A percentile compares a stretch with the other conserved stretches of the same genome.
Conservation (phyloP, 2,888 invertebrate species). For the Gastracanthus pulcherrimus region DNA sequence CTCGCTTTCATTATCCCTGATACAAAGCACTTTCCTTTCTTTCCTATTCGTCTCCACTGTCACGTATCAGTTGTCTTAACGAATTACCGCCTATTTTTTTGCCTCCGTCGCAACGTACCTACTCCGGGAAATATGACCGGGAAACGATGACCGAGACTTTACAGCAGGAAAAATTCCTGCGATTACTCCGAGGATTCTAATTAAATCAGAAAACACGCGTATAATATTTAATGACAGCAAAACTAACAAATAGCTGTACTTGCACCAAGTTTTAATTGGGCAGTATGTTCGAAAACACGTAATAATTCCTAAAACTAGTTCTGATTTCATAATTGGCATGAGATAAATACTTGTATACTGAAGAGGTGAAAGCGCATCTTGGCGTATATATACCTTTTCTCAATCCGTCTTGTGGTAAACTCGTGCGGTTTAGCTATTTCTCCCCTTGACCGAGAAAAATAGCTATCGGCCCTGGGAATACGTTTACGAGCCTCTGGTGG, state of each 20-base stretch:
- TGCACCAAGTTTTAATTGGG: no score
- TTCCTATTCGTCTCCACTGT: conserved; percentile 15
- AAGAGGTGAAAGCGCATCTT: conserved; percentile 8
- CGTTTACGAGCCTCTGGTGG: conserved; percentile 76
- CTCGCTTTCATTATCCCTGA: conserved; percentile 36
- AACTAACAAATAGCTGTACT: no score
- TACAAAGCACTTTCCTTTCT: conserved; percentile 22
- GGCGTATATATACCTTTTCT: conserved; percentile 57
- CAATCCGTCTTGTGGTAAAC: conserved; percentile 75
- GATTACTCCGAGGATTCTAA: no score
- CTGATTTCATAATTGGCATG: no score
- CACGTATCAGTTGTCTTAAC: conserved; percentile 13
- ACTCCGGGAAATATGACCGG: neutral
- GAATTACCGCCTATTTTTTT: conserved; percentile 2
- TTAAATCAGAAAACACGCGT: no score
- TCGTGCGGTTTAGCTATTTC: conserved; percentile 75
- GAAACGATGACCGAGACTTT: no score
- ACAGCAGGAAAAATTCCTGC: no score
- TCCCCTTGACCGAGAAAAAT: conserved; percentile 77
- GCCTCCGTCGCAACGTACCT: neutral
- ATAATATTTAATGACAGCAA: no score
- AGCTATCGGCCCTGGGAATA: conserved; percentile 77
- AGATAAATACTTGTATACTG: neutral
- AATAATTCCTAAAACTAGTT: no score
- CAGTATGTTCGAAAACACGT: no score